phyloP scores from a whole-genome alignment of 2,113 vertebrate genomes.

The Catharus minimus region DNA sequence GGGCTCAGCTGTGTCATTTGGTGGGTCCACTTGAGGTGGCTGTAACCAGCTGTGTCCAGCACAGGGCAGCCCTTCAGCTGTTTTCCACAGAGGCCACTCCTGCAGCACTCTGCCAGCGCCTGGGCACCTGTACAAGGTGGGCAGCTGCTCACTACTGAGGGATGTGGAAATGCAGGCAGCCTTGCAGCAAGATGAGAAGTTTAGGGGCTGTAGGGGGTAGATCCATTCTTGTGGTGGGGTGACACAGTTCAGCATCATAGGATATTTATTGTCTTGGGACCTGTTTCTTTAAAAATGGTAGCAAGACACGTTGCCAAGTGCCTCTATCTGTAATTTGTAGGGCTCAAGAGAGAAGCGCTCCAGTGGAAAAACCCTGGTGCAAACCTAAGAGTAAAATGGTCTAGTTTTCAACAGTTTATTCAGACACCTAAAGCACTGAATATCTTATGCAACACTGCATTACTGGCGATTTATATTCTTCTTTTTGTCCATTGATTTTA shows the following conservation, averaged over 20 bases:
- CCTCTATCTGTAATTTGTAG: not conserved
- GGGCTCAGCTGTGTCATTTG: fast-evolving
- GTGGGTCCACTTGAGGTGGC: not conserved
- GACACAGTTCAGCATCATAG: fast-evolving
- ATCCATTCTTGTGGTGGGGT: fast-evolving
- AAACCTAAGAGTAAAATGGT: not conserved
- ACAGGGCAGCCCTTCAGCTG: not conserved
- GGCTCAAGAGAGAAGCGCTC: not conserved
- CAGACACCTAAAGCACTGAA: not conserved
- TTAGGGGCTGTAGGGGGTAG: fast-evolving
- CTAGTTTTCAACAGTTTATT: not conserved
- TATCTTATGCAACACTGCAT: not conserved
- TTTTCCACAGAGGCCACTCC: not conserved
- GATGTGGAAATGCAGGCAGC: not conserved
- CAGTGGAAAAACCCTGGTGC: not conserved
- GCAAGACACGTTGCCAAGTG: not conserved
- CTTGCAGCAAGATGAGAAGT: not conserved
- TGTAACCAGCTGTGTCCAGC: not conserved
- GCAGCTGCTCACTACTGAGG: fast-evolving
- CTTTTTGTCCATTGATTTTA: not conserved
- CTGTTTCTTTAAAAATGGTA: not conserved
- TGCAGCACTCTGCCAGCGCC: fast-evolving
- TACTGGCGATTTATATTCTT: not conserved
- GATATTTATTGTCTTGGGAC: not conserved
- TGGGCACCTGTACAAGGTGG: fast-evolving